phyloP scores from a whole-genome alignment of 2,888 invertebrate genomes.

The Drosophila subsilvestris region DNA sequence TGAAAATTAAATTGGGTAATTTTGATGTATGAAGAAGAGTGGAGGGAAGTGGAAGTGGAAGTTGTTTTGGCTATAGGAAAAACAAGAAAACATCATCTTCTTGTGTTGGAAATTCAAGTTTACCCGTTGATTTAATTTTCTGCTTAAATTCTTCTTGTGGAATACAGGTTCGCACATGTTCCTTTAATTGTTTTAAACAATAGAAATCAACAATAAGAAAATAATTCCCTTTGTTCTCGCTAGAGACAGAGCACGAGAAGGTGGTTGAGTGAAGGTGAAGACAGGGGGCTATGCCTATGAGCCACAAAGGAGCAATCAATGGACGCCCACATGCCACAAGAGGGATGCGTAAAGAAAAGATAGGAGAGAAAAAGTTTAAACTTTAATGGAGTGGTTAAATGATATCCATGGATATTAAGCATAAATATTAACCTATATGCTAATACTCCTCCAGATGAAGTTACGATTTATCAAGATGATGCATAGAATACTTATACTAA shows the following conservation, averaged over 20 bases:
- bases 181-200: constrained; percentile 1
- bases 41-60: too few species aligned
- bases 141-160: not conserved
- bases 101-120: not conserved
- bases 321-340: not conserved
- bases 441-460: too few species aligned
- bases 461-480: too few species aligned
- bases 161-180: not conserved
- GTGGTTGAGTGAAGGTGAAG: not conserved
- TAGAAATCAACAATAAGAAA: not conserved
- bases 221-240: constrained; percentile 2
- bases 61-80: not conserved
- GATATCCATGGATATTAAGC: too few species aligned
- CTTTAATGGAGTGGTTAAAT: too few species aligned
- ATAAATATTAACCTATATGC: too few species aligned
- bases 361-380: not conserved
- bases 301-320: not conserved
- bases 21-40: not conserved
- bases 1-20: not conserved
- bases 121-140: not conserved
- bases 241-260: not conserved
- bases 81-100: not conserved
- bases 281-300: not conserved
- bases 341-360: not conserved
- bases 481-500: too few species aligned